Percentiles rank a stretch among this genome's conserved stretches.
phyloP scores from a whole-genome alignment of 23 tunicate genomes.

The Halocynthia roretzi region DNA sequence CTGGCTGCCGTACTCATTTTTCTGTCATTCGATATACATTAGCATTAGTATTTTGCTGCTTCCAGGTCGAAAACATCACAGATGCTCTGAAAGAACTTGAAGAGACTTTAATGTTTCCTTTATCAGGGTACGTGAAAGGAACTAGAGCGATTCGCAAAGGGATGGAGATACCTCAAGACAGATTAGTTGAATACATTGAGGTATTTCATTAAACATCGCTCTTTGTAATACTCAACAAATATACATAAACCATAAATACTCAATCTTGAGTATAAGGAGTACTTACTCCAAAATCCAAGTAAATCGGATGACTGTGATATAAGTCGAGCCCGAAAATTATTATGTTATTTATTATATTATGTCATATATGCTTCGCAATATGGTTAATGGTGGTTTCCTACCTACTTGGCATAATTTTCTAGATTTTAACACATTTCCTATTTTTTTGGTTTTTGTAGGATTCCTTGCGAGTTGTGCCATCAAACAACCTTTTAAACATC shows the following conservation, averaged over 20 bases:
- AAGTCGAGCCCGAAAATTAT: too few relatives aligned
- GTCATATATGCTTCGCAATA: too few relatives aligned
- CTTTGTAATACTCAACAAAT: too few relatives aligned
- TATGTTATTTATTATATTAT: too few relatives aligned
- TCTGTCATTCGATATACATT: background rate
- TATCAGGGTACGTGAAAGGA: conserved; percentile 36
- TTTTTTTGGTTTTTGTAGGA: background rate
- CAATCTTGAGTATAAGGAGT: too few relatives aligned
- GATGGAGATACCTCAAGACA: conserved; percentile 52
- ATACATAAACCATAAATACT: too few relatives aligned
- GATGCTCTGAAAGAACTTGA: conserved; percentile 74
- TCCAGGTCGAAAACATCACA: conserved; percentile 59
- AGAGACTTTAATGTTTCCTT: conserved; percentile 43
- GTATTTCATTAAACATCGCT: too few relatives aligned
- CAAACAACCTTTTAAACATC: background rate
- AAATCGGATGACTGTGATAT: too few relatives aligned
- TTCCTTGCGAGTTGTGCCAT: background rate
- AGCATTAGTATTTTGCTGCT: background rate
- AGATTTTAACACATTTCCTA: too few relatives aligned
- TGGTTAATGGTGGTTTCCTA: too few relatives aligned
- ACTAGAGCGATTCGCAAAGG: conserved; percentile 67
- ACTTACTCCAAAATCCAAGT: too few relatives aligned
- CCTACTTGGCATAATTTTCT: too few relatives aligned
- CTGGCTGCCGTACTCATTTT: background rate
- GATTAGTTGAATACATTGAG: conserved; percentile 34